These are phyloP conservation scores for Limnephilus marmoratus DNA, from an alignment of 2,888 invertebrate species.

Conservation along the genomic window DNA sequence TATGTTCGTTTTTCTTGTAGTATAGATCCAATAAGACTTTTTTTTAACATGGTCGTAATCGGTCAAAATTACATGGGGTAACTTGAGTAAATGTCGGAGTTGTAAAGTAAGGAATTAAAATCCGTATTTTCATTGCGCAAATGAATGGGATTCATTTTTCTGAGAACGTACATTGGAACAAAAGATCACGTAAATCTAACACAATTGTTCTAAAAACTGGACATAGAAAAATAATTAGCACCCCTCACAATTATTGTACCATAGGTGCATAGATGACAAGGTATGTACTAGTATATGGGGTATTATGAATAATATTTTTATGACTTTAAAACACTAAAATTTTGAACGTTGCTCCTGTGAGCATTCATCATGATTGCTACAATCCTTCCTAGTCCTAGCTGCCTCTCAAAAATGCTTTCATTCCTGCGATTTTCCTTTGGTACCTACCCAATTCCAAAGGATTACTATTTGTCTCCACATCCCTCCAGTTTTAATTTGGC, in stretches of 20 bases:
- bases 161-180: not conserved
- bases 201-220: not conserved
- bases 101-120: not conserved
- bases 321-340: not conserved
- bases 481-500: no score
- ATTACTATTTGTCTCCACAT: not conserved
- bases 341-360: not conserved
- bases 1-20: not conserved
- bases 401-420: not conserved
- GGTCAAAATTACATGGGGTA: not conserved
- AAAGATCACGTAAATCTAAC: not conserved
- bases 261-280: not conserved
- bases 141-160: not conserved
- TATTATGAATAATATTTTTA: not conserved
- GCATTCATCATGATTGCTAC: not conserved
- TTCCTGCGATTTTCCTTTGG: not conserved
- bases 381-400: not conserved
- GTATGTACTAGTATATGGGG: no score
- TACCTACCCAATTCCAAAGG: not conserved
- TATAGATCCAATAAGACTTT: not conserved
- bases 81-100: not conserved
- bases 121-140: not conserved
- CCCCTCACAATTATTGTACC: not conserved
- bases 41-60: not conserved
- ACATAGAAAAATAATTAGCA: not conserved